Base-by-base conservation (phyloP, 2,888 invertebrate genomes). In the Caenorhabditis sinica region DNA sequence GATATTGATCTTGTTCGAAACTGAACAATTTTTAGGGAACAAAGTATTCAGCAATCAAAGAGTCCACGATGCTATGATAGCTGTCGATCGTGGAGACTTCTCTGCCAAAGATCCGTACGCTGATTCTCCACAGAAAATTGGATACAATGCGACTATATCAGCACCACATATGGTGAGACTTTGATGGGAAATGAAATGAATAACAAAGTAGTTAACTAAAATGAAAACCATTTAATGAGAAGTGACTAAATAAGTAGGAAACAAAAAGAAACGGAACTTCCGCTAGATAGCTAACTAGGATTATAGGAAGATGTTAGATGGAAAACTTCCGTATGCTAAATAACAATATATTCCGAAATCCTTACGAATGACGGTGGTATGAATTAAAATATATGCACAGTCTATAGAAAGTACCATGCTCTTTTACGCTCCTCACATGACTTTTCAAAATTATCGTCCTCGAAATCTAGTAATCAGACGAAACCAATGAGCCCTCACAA, bases 121-220 rank as follows among this genome's bases (percentile, higher is more conserved):
- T 93, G 97, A 98, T 94, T 95, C 96, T 13, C 97, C 97, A 0
- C 97, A 97, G 93, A 30, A 81, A 68, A 98, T 99, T 93, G 98
- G 98, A 63, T 97, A 95, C 93, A 96, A 96, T 33, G 98, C 97
- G 6, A 98, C 97, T 0, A 97, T 98, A 85, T 96, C 96, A 94
- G 97, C 97, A 45, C 97, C 97, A 15, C 97, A 97, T 93, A 98
- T 98, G 97, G 96, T 96, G 94, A 87, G 45, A 43, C 13, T 25
- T 63, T 23, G 8, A 17, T 45, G 23, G 15, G 43, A 25, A 25
- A 23, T 13, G 25, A 13, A 63, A 4, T 61, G 40, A 28, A 56
- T 13, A 56, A 56, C 56, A 56, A 28, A 28, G 28, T 56, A 28
- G 25, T 28, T 56, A 25, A 56, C 28, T 56, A 15, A 28, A 9